Evolutionary conservation across 35 echinoderm and acorn worm species (phyloP).

Genomic region (Heliocidaris erythrogramma): DNA sequence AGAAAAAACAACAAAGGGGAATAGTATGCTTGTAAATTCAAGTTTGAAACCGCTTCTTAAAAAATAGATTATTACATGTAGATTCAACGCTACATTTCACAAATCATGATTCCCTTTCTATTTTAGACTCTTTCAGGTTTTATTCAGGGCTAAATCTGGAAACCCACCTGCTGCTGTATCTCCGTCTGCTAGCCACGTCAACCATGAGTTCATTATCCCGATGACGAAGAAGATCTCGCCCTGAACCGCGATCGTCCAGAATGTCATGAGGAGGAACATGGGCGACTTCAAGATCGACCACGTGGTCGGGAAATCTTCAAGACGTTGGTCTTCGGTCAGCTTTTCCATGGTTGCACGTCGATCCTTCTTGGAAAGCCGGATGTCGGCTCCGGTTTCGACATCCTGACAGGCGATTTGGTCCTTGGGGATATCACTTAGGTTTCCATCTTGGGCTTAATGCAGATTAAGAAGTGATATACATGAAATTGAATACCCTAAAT

Average conservation of each 20-base stretch:
- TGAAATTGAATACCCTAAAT: too few species aligned
- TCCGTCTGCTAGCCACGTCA: background rate
- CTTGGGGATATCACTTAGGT: too few species aligned
- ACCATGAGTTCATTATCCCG: background rate
- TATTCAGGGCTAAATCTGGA: background rate
- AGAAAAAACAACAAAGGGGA: too few species aligned
- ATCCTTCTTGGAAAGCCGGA: background rate
- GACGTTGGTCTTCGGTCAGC: background rate
- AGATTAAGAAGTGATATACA: too few species aligned
- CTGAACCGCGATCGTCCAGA: slow-evolving; percentile 9
- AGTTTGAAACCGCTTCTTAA: too few species aligned
- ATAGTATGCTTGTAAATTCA: too few species aligned
- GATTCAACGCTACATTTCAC: too few species aligned
- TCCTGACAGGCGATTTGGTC: too few species aligned
- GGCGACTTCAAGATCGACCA: background rate
- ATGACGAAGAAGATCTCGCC: slow-evolving; percentile 33
- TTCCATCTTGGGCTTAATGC: background rate
- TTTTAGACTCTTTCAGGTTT: background rate
- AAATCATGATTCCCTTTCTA: too few species aligned
- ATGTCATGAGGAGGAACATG: background rate
- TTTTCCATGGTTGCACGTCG: background rate
- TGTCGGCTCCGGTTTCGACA: background rate
- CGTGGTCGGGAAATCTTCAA: background rate
- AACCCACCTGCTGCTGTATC: slow-evolving; percentile 14
- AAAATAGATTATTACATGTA: too few species aligned